phyloP scores from a whole-genome alignment of 23 tunicate genomes.

The Styela clava region DNA sequence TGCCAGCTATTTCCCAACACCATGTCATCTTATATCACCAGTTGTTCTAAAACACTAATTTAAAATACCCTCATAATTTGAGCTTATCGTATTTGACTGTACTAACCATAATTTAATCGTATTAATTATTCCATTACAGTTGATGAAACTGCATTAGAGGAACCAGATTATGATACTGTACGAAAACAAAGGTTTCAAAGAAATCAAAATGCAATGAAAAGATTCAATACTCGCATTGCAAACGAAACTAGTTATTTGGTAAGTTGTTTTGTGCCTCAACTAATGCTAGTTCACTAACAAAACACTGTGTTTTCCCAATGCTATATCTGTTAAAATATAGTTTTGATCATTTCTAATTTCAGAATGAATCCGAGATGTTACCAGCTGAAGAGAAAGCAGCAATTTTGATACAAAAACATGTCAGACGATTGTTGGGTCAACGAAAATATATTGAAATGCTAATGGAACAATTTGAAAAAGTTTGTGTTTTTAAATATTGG shows the following conservation, averaged over 20 bases:
- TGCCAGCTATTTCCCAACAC: no score
- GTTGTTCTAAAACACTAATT: no score
- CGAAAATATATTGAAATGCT: conserved; percentile 8
- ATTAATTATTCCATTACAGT: background rate
- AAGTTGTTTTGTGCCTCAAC: background rate
- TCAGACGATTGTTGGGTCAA: conserved; percentile 12
- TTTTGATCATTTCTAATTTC: no score
- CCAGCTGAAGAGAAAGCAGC: conserved; percentile 14
- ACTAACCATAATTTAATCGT: no score
- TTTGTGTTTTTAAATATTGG: no score
- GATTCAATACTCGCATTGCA: conserved; percentile 3
- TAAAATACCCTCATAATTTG: no score
- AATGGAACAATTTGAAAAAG: conserved; percentile 24
- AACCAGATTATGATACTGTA: conserved; percentile 18
- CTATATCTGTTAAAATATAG: no score
- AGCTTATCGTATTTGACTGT: no score
- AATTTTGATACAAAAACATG: conserved; percentile 12
- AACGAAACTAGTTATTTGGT: background rate
- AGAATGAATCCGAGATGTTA: background rate
- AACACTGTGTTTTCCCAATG: no score
- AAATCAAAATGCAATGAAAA: conserved; percentile 15
- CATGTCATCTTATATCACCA: no score
- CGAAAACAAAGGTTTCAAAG: conserved; percentile 8
- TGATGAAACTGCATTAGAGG: conserved; percentile 19
- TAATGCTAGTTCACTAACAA: no score